Evolutionary conservation across 2,797 vertebrate genomes (phyloP), one percentile per base, ranked within the genome.

Genomic region (Galago senegalensis): DNA sequence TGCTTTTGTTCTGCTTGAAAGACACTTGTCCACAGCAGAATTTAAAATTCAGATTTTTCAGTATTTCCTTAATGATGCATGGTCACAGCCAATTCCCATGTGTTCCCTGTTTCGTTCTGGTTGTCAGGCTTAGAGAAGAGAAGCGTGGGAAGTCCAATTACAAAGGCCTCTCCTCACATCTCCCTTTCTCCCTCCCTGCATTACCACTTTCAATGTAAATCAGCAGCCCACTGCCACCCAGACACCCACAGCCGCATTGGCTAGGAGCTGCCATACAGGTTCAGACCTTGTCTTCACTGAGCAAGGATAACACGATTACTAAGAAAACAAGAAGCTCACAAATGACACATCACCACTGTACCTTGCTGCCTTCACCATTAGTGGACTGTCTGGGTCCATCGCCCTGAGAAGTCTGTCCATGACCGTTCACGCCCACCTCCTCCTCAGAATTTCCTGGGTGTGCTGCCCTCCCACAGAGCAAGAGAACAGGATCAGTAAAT

Each of bases 311-410:
- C 29, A 75, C 0, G 27, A 43, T 21, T 2, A 79, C 76, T 21
- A 16, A 65, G 69, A 14, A 25, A 46, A 67, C 96, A 85, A 56
- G 1, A 4, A 75, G 46, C 1, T 61, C 14, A 73, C 27, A 73
- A n/a, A 81, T 0, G 65, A 23, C 12, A 63, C 20, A 56, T 17
- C 70, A 13, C 40, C n/a, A 87, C 87, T 18, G 0, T 85, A 97
- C 98, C 97, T 97, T 29, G 69, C 20, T 80, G 40, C 88, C 34
- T 69, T 81, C 93, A n/a, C 83, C 90, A 12, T 29, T 34, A 37
- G 37, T 20, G 2, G 11, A 86, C 14, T 34, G 23, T 17, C 58
- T 34, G 34, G 14, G 16, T 96, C 96, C 65, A 21, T 3, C 76
- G 3, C 77, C 77, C 84, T 40, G 37, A 88, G 60, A 25, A 18